Evolutionary conservation across 1,140 invertebrate species (phyloP), one percentile per base, ranked within the genome.

Genomic region (Cydia pomonella): DNA sequence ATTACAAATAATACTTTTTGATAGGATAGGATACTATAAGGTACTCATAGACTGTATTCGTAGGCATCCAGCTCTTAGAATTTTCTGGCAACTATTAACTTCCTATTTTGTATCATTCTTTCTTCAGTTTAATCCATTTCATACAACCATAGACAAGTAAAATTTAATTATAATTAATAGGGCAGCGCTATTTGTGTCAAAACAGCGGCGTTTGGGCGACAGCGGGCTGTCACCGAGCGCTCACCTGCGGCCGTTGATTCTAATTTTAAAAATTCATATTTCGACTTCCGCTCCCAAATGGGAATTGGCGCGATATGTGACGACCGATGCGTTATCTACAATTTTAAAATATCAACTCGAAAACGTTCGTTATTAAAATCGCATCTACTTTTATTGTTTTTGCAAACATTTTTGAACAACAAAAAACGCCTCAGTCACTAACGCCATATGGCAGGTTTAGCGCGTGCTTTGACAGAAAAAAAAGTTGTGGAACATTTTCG

Each of bases 201-300:
- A 83, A 81, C 79, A 81, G 77, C 75, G 77, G 64, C 79, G 79
- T 72, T 74, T 63, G 71, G 73, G 73, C 78, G 84, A 86, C 82
- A 82, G 82, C 80, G 80, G 72, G 81, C 84, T 86, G 84, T 90
- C 86, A 82, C 75, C 86, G 82, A 73, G 72, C 74, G 86, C 87
- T 88, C 91, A 92, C 91, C 91, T 92, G 91, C 87, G 86, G 81
- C 76, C 81, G 80, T 83, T 82, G 84, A 79, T 84, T 87, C 90
- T 91, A 91, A 90, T 83, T 88, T 90, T 92, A 91, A 91, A 91
- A 92, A 92, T 82, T 89, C 85, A 90, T 88, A 89, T 90, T 87
- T 86, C 84, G 82, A 92, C 89, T 90, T 92, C 91, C 90, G 90
- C 79, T 92, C 87, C 81, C 80, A 77, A 91, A 89, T 88, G 87